Conservation (phyloP, 2,113 vertebrate species). For the Rhizomys pruinosus region DNA sequence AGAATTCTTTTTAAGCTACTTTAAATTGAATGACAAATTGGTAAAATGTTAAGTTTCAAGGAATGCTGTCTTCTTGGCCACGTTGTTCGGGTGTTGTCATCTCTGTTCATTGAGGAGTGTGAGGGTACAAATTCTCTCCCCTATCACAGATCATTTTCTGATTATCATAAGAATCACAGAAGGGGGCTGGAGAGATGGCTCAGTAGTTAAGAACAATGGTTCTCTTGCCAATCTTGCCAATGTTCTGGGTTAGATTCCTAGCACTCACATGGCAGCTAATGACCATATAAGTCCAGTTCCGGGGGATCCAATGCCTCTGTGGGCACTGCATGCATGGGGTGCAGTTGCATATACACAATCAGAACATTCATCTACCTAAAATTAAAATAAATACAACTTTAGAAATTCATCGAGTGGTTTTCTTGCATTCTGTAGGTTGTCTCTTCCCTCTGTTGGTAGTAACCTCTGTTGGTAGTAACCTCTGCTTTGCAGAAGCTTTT, state of each 20-base stretch:
- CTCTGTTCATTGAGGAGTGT: not conserved
- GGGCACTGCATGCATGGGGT: too few relatives aligned
- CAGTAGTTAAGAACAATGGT: too few relatives aligned
- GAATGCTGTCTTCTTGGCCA: not conserved
- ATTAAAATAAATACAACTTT: too few relatives aligned
- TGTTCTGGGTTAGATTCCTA: too few relatives aligned
- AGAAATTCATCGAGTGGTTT: not conserved
- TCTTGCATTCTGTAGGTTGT: not conserved
- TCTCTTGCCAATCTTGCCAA: too few relatives aligned
- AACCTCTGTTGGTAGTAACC: not conserved
- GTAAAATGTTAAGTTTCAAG: too few relatives aligned
- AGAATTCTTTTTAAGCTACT: not conserved
- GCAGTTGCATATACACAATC: too few relatives aligned
- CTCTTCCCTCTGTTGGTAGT: not conserved
- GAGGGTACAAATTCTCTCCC: not conserved
- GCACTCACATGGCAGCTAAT: too few relatives aligned
- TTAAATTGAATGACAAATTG: not conserved
- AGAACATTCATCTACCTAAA: too few relatives aligned
- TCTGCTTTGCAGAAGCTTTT: not conserved
- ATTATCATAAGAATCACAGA: conserved; percentile 10
- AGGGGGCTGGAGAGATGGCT: too few relatives aligned
- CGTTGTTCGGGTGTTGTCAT: not conserved
- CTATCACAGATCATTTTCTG: not conserved
- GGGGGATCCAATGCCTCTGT: too few relatives aligned
- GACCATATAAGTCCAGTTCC: too few relatives aligned